These are phyloP conservation scores for Aptenodytes patagonicus DNA, from an alignment of 2,113 vertebrate species.

Conservation along the genomic window DNA sequence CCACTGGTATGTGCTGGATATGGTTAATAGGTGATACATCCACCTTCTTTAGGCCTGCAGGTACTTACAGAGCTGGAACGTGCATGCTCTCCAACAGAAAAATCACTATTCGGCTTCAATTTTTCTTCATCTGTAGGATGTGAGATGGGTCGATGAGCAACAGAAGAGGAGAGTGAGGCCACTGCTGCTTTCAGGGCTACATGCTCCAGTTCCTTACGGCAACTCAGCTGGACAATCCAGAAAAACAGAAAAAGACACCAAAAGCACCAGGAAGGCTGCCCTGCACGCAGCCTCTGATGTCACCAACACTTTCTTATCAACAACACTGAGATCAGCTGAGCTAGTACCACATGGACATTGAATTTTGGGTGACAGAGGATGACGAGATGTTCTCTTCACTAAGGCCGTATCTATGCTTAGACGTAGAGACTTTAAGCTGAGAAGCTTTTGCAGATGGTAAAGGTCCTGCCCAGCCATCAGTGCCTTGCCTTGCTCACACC, in stretches of 20 bases:
- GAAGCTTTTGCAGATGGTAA: not conserved
- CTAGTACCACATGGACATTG: fast-evolving
- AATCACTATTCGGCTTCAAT: not conserved
- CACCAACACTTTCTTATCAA: not conserved
- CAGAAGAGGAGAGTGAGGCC: not conserved
- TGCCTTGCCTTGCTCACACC: not conserved
- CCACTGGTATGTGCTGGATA: not conserved
- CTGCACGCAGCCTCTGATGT: not conserved
- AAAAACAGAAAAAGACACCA: not conserved
- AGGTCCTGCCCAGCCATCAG: not conserved
- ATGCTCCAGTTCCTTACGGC: not conserved
- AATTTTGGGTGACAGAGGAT: not conserved
- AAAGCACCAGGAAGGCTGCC: not conserved
- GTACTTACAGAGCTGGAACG: not conserved
- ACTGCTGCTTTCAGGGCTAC: not conserved
- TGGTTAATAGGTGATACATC: not conserved
- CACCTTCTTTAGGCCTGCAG: not conserved
- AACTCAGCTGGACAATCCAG: not conserved
- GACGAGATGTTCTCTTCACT: not conserved
- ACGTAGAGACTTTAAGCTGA: not conserved
- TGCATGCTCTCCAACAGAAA: not conserved
- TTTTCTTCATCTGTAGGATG: not conserved
- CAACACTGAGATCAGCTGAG: not conserved
- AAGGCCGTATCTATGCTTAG: not conserved
- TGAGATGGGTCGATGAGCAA: not conserved